A percentile compares a stretch with the other conserved stretches of the same genome.
phyloP scores from a whole-genome alignment of 2,888 invertebrate species.

The Temnothorax ravouxi region DNA sequence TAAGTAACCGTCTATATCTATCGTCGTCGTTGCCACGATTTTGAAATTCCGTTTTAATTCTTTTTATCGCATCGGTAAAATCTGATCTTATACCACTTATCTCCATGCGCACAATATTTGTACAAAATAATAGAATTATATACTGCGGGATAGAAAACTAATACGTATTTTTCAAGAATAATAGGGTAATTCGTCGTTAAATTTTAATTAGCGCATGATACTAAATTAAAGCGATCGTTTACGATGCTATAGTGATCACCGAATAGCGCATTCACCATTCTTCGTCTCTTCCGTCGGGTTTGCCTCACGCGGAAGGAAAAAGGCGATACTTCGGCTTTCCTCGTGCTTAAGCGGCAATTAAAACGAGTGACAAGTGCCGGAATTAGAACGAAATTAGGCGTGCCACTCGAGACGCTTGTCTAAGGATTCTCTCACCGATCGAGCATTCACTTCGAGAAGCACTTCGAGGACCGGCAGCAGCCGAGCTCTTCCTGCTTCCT shows the following conservation, averaged over 20 bases:
- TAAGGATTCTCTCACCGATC: slow-evolving; percentile 48
- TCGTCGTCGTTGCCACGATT: neutral
- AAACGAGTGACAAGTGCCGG: slow-evolving; percentile 58
- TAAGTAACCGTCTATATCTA: slow-evolving; percentile 18
- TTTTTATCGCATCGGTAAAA: neutral
- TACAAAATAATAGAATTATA: slow-evolving; percentile 3
- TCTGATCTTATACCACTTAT: neutral
- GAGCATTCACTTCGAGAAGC: slow-evolving; percentile 45
- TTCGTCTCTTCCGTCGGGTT: neutral
- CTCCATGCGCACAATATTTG: neutral
- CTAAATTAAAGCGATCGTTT: slow-evolving; percentile 2
- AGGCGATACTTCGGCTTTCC: slow-evolving; percentile 13
- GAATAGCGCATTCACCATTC: neutral
- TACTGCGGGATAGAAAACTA: neutral
- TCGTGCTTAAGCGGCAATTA: slow-evolving; percentile 43
- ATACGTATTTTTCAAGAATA: neutral
- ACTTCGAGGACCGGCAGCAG: slow-evolving; percentile 51
- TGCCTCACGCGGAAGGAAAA: neutral
- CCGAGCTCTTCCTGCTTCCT: slow-evolving; percentile 70
- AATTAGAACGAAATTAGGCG: slow-evolving; percentile 79
- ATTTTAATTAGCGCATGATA: neutral
- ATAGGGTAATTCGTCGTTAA: neutral
- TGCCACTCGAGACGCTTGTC: slow-evolving; percentile 70
- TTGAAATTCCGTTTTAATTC: slow-evolving; percentile 7
- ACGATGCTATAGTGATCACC: neutral